phyloP scores from a whole-genome alignment of 2,797 vertebrate species.

The Echeneis naucrates region DNA sequence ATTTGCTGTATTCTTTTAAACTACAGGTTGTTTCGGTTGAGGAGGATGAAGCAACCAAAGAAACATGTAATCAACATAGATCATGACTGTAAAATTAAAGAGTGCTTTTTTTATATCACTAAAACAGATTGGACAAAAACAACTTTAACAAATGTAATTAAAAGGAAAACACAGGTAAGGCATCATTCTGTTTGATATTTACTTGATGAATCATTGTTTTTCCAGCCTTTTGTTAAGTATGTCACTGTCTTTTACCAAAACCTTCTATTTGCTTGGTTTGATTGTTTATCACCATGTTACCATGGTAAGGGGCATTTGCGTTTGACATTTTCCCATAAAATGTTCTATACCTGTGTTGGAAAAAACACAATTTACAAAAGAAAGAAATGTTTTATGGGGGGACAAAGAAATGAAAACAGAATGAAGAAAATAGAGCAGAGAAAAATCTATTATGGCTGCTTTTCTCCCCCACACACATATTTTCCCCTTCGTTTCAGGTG shows the following conservation, averaged over 20 bases:
- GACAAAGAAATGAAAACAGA: constrained; percentile 16
- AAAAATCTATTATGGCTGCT: constrained; percentile 39
- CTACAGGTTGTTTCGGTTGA: too few species aligned
- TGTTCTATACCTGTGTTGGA: constrained; percentile 17
- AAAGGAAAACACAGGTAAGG: not conserved
- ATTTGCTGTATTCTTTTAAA: too few species aligned
- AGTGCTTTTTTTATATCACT: not conserved
- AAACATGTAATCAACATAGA: not conserved
- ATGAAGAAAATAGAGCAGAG: constrained; percentile 13
- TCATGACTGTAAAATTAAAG: not conserved
- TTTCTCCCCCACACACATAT: constrained; percentile 36
- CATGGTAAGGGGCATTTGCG: constrained; percentile 17
- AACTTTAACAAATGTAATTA: not conserved
- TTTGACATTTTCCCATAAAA: constrained; percentile 25
- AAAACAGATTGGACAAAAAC: not conserved
- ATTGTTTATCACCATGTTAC: constrained; percentile 32
- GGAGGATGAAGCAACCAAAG: not conserved
- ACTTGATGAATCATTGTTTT: not conserved
- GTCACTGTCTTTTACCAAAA: constrained; percentile 14
- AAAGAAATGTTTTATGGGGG: constrained; percentile 15
- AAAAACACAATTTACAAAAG: constrained; percentile 27
- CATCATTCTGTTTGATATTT: constrained; percentile 26
- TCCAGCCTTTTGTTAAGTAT: constrained; percentile 25
- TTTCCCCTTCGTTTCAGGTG: constrained; percentile 44
- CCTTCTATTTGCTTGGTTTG: constrained; percentile 10